Evolutionary conservation across 2,797 vertebrate species (phyloP).

Genomic region (Tragelaphus eurycerus): DNA sequence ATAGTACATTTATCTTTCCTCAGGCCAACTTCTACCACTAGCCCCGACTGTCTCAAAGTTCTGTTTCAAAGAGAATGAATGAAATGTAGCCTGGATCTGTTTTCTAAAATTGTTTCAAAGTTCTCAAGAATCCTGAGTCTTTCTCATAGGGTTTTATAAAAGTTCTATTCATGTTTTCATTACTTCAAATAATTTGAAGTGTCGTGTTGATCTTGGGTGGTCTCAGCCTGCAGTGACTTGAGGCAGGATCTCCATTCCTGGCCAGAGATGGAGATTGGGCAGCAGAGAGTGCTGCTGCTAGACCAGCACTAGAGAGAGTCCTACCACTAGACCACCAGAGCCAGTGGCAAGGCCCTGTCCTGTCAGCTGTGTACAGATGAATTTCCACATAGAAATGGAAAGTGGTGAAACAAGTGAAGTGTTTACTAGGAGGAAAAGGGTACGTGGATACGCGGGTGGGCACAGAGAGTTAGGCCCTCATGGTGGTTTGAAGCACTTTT

Average conservation of each 20-base stretch:
- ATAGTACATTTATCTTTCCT: neutral
- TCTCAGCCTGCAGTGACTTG: neutral
- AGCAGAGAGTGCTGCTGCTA: neutral
- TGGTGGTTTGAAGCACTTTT: neutral
- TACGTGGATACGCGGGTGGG: fast-evolving
- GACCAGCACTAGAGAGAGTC: neutral
- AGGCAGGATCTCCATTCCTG: neutral
- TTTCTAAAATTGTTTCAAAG: slow-evolving; percentile 2
- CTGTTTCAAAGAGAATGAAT: neutral
- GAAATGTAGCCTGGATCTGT: neutral
- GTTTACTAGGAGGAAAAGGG: neutral
- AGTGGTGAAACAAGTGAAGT: neutral
- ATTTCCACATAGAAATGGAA: neutral
- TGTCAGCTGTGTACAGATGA: neutral
- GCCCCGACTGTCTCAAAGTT: neutral
- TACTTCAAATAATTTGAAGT: neutral
- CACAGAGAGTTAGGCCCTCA: neutral
- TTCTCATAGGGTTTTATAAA: slow-evolving; percentile 15
- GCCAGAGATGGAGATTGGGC: neutral
- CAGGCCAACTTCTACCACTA: neutral
- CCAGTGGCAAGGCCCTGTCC: neutral
- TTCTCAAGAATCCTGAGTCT: neutral
- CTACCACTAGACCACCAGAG: neutral
- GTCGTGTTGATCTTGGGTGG: neutral
- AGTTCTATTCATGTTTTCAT: neutral